Conservation (phyloP, 2,888 invertebrate species). For the Altica lythri region DNA sequence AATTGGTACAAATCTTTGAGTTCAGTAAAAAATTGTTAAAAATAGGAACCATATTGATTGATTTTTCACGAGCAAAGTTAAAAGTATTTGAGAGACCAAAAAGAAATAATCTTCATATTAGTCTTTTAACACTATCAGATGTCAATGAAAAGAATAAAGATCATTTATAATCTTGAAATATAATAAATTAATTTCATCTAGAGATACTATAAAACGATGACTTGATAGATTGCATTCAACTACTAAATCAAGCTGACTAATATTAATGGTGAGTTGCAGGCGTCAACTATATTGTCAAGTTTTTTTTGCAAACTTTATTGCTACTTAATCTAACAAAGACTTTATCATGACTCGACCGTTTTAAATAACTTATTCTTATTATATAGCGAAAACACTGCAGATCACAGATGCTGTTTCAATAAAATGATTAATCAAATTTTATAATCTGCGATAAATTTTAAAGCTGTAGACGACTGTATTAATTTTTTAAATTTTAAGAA, state of each 20-base stretch:
- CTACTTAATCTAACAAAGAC: constrained; percentile 6
- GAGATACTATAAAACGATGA: not conserved
- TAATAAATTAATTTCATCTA: not conserved
- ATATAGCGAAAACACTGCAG: too few relatives aligned
- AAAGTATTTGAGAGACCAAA: too few relatives aligned
- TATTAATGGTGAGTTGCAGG: not conserved
- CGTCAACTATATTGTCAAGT: constrained; percentile 5
- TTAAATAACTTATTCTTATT: too few relatives aligned
- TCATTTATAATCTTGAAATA: too few relatives aligned
- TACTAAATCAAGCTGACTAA: constrained; percentile 4
- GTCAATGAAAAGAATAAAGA: too few relatives aligned
- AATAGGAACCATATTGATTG: too few relatives aligned
- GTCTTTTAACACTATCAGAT: too few relatives aligned
- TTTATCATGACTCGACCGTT: not conserved
- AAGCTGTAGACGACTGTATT: not conserved
- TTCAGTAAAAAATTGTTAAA: too few relatives aligned
- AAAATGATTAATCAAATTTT: too few relatives aligned
- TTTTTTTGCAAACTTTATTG: not conserved
- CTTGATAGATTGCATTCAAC: not conserved
- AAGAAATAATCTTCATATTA: too few relatives aligned
- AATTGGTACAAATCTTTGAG: too few relatives aligned
- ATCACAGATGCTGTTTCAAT: not conserved
- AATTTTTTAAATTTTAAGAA: not conserved
- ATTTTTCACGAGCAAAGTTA: too few relatives aligned
- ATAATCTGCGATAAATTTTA: not conserved